These are phyloP conservation scores for Drosophila hydei DNA, from an alignment of 1,140 invertebrate species.

Conservation along the genomic window DNA sequence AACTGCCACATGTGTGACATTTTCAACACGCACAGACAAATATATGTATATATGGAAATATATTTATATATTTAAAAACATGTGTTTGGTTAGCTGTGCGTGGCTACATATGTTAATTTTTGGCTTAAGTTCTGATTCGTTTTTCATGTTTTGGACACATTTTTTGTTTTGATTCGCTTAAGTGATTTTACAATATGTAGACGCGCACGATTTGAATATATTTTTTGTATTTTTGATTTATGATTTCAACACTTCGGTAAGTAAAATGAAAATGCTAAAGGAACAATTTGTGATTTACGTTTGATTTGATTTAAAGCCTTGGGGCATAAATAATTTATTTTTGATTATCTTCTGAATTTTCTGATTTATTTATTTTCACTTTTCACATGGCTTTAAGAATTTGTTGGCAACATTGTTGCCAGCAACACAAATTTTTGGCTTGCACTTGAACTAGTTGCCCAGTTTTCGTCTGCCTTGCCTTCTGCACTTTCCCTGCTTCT, in stretches of 20 bases:
- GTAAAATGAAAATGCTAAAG: constrained; percentile 10
- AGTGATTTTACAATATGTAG: constrained; percentile 58
- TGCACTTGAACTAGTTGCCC: constrained; percentile 73
- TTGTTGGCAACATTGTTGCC: constrained; percentile 64
- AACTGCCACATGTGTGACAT: constrained; percentile 30
- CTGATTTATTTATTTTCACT: not conserved
- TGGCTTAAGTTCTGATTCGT: constrained; percentile 13
- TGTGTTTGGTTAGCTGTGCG: constrained; percentile 1
- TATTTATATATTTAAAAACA: constrained; percentile 7
- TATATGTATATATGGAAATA: not conserved
- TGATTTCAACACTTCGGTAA: constrained; percentile 8
- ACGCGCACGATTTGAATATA: constrained; percentile 24
- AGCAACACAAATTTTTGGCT: constrained; percentile 48
- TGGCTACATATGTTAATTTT: constrained; percentile 71
- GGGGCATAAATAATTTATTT: not conserved
- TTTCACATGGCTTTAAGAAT: constrained; percentile 15
- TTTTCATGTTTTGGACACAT: constrained; percentile 20
- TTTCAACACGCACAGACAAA: constrained; percentile 1
- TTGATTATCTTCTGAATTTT: constrained; percentile 15
- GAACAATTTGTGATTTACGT: not conserved
- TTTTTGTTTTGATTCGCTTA: constrained; percentile 31
- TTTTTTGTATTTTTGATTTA: constrained; percentile 21
- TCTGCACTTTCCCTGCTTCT: not conserved
- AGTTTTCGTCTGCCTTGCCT: constrained; percentile 29
- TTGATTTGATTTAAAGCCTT: not conserved